Evolutionary conservation across 2,113 vertebrate genomes (phyloP), one percentile per base, ranked within the genome.

Genomic region (Hypocryptadius cinnamomeus): DNA sequence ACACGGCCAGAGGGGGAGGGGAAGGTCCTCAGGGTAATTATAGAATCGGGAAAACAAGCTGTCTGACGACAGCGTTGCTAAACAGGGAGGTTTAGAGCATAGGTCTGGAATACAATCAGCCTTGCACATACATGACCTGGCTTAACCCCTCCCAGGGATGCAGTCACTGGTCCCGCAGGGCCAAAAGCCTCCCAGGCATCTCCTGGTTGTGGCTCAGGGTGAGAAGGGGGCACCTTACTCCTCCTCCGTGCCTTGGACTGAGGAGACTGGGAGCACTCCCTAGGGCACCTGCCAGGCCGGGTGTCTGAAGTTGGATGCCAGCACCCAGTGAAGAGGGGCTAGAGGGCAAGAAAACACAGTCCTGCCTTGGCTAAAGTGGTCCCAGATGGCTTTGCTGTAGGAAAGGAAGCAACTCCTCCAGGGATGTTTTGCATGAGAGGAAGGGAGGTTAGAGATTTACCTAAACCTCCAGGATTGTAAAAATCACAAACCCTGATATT

Each of bases 1-100:
- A 84, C 10, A 3, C 0, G 1, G 47, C 80, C 1, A 6, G 68
- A 86, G 95, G 90, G 89, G 92, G 95, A 89, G 81, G 92, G 84
- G 82, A 87, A 91, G 83, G 87, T 87, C 86, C 66, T 93, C 22
- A 8, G 61, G 66, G 92, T 96, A 97, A 97, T 96, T 97, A 96
- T 96, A 95, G 96, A 96, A 94, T 96, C 20, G 50, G 79, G 92
- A 96, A 97, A 97, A 97, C 96, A 96, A 96, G 96, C 85, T 86
- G 87, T 94, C 88, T 96, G 96, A 97, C 76, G 93, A 96, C 94
- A 96, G 90, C 28, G 66, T 93, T 93, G 91, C 94, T 94, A 97
- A 97, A 97, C 92, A 82, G 88, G 84, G 95, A 94, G 64, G 92
- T 94, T 97, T 96, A 96, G 95, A 94, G 93, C 95, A 95, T 92